Percentiles rank a stretch among this genome's conserved stretches.
Conservation (phyloP, 2,797 vertebrate species). For the Scolopax rusticola region DNA sequence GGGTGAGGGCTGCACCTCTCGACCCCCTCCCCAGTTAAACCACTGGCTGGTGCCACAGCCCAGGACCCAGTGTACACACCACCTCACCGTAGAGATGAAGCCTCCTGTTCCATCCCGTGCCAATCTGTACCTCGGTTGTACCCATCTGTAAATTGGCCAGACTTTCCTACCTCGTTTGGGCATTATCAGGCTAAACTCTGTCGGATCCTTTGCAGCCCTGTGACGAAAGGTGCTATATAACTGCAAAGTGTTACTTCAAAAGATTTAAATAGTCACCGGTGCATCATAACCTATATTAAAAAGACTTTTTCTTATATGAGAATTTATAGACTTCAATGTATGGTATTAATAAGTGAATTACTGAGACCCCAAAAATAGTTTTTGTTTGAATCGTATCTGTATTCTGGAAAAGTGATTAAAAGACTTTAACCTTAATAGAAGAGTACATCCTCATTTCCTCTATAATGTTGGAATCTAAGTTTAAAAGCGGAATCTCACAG, state of each 20-base stretch:
- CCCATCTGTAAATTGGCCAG: neutral
- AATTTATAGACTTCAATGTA: slow-evolving; percentile 63
- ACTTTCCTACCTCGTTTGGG: slow-evolving; percentile 63
- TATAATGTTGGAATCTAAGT: neutral
- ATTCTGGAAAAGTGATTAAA: slow-evolving; percentile 65
- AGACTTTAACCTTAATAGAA: slow-evolving; percentile 26
- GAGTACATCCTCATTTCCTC: slow-evolving; percentile 26
- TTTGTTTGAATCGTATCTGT: slow-evolving; percentile 61
- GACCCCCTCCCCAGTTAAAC: neutral
- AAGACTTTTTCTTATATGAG: slow-evolving; percentile 37
- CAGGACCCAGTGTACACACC: accelerated
- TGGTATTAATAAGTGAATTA: slow-evolving; percentile 57
- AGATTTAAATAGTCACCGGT: slow-evolving; percentile 10
- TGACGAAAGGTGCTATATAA: slow-evolving; percentile 58
- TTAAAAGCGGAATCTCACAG: neutral
- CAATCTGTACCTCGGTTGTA: neutral
- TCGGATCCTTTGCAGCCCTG: slow-evolving; percentile 35
- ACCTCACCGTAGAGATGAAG: accelerated
- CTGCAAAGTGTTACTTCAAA: slow-evolving; percentile 50
- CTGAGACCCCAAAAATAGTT: slow-evolving; percentile 13
- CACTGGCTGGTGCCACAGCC: neutral
- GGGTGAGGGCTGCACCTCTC: neutral
- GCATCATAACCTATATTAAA: slow-evolving; percentile 37
- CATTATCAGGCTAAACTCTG: slow-evolving; percentile 43
- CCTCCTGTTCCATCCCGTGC: neutral